phyloP scores from a whole-genome alignment of 2,888 invertebrate species.

The Tetranychus truncatus region DNA sequence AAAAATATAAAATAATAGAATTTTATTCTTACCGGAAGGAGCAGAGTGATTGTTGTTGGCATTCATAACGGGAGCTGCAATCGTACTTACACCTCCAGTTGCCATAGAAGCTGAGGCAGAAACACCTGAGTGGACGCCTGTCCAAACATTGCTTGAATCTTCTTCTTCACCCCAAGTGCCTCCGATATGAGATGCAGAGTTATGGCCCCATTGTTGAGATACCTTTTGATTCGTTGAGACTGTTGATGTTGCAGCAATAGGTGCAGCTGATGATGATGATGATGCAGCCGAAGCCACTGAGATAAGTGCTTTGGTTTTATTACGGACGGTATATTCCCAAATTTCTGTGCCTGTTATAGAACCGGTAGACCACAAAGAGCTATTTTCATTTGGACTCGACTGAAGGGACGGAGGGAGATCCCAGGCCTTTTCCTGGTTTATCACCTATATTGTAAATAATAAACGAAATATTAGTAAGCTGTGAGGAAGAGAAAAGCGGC shows the following conservation, averaged over 20 bases:
- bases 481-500: background rate
- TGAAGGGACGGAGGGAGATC: slow-evolving; percentile 66
- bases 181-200: slow-evolving; percentile 58
- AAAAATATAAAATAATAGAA: background rate
- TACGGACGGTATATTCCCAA: slow-evolving; percentile 71
- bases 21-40: background rate
- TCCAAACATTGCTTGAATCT: slow-evolving; percentile 72
- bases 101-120: background rate
- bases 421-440: slow-evolving; percentile 67
- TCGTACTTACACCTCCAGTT: background rate
- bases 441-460: slow-evolving; percentile 1
- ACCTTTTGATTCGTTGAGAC: background rate
- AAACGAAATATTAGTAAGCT: background rate
- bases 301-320: slow-evolving; percentile 31
- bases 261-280: slow-evolving; percentile 11
- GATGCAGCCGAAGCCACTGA: slow-evolving; percentile 8
- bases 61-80: slow-evolving; percentile 10
- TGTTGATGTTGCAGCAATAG: slow-evolving; percentile 1
- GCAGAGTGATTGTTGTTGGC: slow-evolving; percentile 14
- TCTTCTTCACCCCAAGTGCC: slow-evolving; percentile 91
- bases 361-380: slow-evolving; percentile 24
- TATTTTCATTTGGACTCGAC: slow-evolving; percentile 25
- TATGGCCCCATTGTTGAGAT: slow-evolving; percentile 76
- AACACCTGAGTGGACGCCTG: slow-evolving; percentile 42
- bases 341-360: slow-evolving; percentile 42